Evolutionary conservation across 2,113 vertebrate genomes (phyloP), one percentile per base, ranked within the genome.

Genomic region (Oryzias javanicus): DNA sequence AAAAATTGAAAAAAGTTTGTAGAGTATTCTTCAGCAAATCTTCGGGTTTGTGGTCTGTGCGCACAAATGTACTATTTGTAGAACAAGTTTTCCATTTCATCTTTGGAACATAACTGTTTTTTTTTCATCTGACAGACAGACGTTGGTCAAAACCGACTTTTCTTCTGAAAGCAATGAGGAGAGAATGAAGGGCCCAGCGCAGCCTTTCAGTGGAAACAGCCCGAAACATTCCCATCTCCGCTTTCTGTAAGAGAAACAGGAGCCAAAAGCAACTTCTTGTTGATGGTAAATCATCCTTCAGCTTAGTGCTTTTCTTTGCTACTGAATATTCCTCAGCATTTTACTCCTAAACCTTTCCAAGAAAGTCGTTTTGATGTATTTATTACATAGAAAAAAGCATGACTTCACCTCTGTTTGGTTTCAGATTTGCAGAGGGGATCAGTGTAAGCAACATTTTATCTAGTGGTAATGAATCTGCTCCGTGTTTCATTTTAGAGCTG

Each of bases 231-330:
- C 61, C 66, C 24, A 44, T 68, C 72, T 81, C 78, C 53, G 59
- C 78, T 87, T 82, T 78, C 78, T 81, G 52, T 6, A 55, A 51
- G 64, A 72, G 10, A 50, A n/a, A 4, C 50, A 16, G 16, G 25
- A 55, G 88, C 90, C 88, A 88, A 89, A 59, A 87, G 51, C 75
- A 83, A 84, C 86, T 82, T 54, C 72, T 73, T 79, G 53, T 70
- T 78, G 75, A 88, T 83, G 78, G 76, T 88, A 90, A 90, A 90
- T 89, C 87, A 87, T 83, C 79, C 74, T 45, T 25, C 46, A 66
- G 69, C 67, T 71, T 78, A 69, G 72, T 83, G 48, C 55, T 69
- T 52, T 64, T 62, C 62, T 67, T 27, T 71, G 86, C 87, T 85
- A 83, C 89, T 40, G 82, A 86, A 79, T 49, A 55, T 81, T 72